Evolutionary conservation across 2,888 invertebrate species (phyloP).

Genomic region (Abrostola tripartita): DNA sequence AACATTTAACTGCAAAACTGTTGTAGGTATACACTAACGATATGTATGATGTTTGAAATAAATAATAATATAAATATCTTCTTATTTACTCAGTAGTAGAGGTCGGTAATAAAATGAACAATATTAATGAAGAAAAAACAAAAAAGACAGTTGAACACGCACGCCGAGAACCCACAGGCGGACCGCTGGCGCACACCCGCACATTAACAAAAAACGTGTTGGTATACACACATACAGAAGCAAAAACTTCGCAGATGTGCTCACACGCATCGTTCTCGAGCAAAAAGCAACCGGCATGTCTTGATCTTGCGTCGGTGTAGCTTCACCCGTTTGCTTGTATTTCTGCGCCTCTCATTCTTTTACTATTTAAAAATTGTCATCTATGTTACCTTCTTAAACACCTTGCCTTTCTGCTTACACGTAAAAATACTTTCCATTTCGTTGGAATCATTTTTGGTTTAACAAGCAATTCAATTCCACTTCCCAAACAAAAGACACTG

Average conservation of each 20-base stretch:
- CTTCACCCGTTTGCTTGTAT: conserved; percentile 55
- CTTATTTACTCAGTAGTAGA: conserved; percentile 55
- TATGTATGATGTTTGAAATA: conserved; percentile 25
- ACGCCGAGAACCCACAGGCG: conserved; percentile 66
- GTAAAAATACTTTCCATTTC: not conserved
- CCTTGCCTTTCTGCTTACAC: conserved; percentile 10
- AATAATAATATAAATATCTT: conserved; percentile 42
- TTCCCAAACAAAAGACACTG: conserved; percentile 10
- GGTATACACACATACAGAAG: conserved; percentile 65
- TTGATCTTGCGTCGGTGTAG: conserved; percentile 64
- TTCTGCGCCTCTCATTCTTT: conserved; percentile 30
- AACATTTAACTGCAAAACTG: conserved; percentile 10
- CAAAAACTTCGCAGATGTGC: conserved; percentile 82
- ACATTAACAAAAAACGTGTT: conserved; percentile 68
- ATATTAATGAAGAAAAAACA: conserved; percentile 68
- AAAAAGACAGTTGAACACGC: conserved; percentile 69
- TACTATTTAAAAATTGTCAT: conserved; percentile 14
- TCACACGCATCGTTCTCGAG: conserved; percentile 75
- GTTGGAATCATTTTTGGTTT: conserved; percentile 2
- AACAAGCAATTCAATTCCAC: conserved; percentile 4
- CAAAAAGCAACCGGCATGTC: conserved; percentile 74
- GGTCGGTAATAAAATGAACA: conserved; percentile 64
- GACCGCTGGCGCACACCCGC: conserved; percentile 65
- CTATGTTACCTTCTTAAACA: conserved; percentile 6
- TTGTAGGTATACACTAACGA: conserved; percentile 23